Base-by-base conservation (phyloP, 2,888 invertebrate species). In the Seira ritae region DNA sequence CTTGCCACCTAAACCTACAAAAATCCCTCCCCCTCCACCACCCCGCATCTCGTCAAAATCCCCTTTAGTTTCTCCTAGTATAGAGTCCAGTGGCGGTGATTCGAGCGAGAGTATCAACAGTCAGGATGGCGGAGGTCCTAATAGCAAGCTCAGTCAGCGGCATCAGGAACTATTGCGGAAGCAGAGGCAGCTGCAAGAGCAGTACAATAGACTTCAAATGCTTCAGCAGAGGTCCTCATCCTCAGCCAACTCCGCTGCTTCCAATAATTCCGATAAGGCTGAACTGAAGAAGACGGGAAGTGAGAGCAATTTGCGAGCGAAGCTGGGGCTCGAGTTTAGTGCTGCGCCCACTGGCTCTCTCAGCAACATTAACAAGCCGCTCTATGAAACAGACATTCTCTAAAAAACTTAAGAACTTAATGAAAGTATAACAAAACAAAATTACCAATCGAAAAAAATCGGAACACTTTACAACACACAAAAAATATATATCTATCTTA, bases 371-470 rank as follows among this genome's bases (percentile, higher is more conserved):
- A 84, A 86, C 79, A 86, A 84, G 72, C 86, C 85, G 60, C 80
- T 88, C 42, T 97, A 97, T 91, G 97, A 97, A 92, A 97, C 97
- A 89, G 97, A 97, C 91, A 97, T 97, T 92, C 95, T 97, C 94
- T 97, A 87, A 90, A 77, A 50, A 20, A 66, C 19, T 66, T 37
- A 24, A 60, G 24, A 76, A 76, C 68, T 77, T 73, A 77, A 71
- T 65, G 46, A 71, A 19, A 19, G 31, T 24, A 55, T 4, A 17
- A 10, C 55, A 81, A 76, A 22, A 37, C 46, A 72, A 67, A 50
- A 22, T 19, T 67, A 60, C 20, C 31, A 31, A 31, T 31, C 31
- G 31, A 31, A 31, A 31, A 31, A 31, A 31, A 31, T 31, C 31
- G 31, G 55, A 55, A 23, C 37, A 37, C 19, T 68, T 60, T 19